Base-by-base conservation (phyloP, 2,113 vertebrate species). In the Helogale parvula region DNA sequence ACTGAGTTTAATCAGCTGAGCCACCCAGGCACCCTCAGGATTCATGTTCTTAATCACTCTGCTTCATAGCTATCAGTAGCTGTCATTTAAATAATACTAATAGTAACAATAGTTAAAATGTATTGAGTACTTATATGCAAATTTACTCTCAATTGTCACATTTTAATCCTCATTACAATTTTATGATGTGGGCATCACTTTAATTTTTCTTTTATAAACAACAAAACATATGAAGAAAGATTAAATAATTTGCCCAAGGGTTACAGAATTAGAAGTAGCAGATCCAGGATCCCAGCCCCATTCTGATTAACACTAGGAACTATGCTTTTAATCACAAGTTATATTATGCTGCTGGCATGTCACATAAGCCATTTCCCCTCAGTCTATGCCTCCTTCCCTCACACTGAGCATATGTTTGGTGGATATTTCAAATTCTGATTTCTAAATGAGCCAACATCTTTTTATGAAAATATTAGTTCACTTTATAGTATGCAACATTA, bases 201-300 rank as follows among this genome's bases (percentile, higher is more conserved):
- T 47, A 72, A 41, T 80, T 88, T 57, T 41, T 85, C 76, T 77
- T 89, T 92, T 57, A 84, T 47, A 82, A 89, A 57, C 25, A 77
- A 74, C 31, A 88, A 97, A 92, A 89, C 21, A 69, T 80, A 93
- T 93, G 76, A 81, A 65, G 38, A 85, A 93, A 93, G 65, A 95
- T 86, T 63, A 69, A 94, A 54, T 74, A 89, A 93, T 65, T 85
- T 84, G 41, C 27, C 50, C 31, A 41, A 65, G 31, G 41, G 41
- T 77, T 66, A 89, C 8, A 38, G 69, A 92, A 5, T 66, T 86
- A 41, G 45, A 71, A 71, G 57, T 27, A 16, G 57, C 86, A 93
- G 41, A 68, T 93, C 45, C 38, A 83, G 74, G 33, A 94, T 89
- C 38, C 66, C 31, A 89, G 47, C 50, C 23, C 71, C 76, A 31